These are phyloP conservation scores for Simalia tracyae DNA, from an alignment of 2,797 vertebrate species.

Conservation along the genomic window DNA sequence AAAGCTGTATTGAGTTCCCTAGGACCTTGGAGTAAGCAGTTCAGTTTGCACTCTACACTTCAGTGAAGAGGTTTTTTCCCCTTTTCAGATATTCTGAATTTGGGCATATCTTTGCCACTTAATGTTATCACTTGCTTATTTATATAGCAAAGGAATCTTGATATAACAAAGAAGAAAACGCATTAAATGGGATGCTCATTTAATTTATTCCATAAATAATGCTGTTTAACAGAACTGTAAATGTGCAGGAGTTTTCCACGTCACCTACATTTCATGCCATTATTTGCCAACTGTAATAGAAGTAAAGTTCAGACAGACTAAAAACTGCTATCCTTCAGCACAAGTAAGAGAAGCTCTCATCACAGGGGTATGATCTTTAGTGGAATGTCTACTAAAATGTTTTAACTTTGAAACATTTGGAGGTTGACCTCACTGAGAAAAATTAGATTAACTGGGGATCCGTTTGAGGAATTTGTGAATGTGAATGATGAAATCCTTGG, in stretches of 20 bases:
- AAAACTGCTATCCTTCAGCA: background rate
- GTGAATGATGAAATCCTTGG: background rate
- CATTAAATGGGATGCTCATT: background rate
- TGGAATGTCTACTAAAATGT: background rate
- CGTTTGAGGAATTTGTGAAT: background rate
- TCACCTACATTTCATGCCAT: background rate
- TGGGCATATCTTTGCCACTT: background rate
- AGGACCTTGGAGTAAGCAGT: background rate
- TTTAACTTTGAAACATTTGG: background rate
- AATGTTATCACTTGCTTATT: background rate
- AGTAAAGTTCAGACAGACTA: background rate
- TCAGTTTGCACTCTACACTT: background rate
- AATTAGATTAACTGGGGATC: background rate
- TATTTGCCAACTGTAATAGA: background rate
- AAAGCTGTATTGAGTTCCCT: background rate
- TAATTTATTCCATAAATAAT: background rate
- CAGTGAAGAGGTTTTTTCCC: background rate
- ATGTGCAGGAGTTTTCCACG: background rate
- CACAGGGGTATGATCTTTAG: background rate
- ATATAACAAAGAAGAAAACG: background rate
- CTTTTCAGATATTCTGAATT: background rate
- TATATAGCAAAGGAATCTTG: background rate
- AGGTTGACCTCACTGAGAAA: background rate
- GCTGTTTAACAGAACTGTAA: background rate
- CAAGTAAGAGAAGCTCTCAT: background rate